Conservation (phyloP, 2,113 vertebrate genomes). For the Thalassarche chlororhynchos region DNA sequence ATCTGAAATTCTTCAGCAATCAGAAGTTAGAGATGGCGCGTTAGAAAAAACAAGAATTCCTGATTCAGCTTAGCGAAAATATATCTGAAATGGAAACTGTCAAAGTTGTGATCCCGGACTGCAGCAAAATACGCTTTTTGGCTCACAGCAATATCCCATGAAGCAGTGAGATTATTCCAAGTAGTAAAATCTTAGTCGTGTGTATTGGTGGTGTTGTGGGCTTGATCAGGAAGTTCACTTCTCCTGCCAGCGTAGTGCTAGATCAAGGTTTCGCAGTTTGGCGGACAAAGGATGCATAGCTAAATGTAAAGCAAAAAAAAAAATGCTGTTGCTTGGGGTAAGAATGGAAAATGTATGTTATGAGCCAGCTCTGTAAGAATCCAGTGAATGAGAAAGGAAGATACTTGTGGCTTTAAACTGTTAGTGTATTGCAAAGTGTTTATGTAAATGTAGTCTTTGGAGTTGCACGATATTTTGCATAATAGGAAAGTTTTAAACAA, state of each 20-base stretch:
- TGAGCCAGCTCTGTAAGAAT: not conserved
- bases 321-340: not conserved
- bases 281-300: not conserved
- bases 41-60: not conserved
- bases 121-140: fast-evolving
- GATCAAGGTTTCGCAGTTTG: not conserved
- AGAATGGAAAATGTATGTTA: not conserved
- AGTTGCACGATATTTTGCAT: not conserved
- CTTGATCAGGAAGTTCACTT: not conserved
- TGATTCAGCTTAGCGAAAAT: too few relatives aligned
- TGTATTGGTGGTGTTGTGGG: not conserved
- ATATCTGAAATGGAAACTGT: not conserved
- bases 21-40: fast-evolving
- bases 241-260: not conserved
- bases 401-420: not conserved
- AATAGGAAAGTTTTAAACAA: not conserved
- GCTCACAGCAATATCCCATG: fast-evolving
- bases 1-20: not conserved
- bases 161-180: not conserved
- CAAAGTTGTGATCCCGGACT: not conserved
- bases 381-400: not conserved
- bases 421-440: not conserved
- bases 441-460: not conserved
- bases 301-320: not conserved
- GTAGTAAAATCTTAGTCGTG: not conserved